Evolutionary conservation across 1,140 invertebrate species (phyloP).

Genomic region (Hyphantria cunea): DNA sequence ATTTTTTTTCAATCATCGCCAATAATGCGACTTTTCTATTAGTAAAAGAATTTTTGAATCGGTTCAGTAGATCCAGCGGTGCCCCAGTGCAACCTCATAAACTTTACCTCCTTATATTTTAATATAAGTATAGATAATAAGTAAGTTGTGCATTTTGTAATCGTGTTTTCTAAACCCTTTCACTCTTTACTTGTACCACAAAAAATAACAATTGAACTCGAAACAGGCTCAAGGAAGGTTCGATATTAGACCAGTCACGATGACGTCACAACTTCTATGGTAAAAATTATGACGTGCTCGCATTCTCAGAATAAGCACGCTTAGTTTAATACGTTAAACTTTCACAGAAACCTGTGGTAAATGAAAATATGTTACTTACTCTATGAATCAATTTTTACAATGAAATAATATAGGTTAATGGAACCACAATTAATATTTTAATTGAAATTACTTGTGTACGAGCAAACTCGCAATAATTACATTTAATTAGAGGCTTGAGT

Average conservation of each 20-base stretch:
- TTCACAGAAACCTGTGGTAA: neutral
- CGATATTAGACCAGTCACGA: slow-evolving; percentile 6
- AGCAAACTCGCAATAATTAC: neutral
- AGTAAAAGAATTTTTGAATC: too few species aligned
- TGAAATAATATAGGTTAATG: neutral
- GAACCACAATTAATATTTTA: neutral
- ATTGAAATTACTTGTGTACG: neutral
- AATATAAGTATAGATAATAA: too few species aligned
- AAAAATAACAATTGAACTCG: slow-evolving; percentile 15
- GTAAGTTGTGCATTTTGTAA: too few species aligned
- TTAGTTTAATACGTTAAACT: neutral
- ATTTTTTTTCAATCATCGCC: too few species aligned
- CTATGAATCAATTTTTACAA: neutral
- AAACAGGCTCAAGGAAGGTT: neutral
- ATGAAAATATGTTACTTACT: neutral
- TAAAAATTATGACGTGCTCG: slow-evolving; percentile 12
- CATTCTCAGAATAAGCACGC: neutral
- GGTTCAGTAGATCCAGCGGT: too few species aligned
- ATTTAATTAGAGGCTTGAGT: neutral
- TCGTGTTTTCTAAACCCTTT: too few species aligned
- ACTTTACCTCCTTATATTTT: too few species aligned
- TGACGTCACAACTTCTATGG: slow-evolving; percentile 9
- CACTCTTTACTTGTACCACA: slow-evolving; percentile 14
- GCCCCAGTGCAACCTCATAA: too few species aligned
- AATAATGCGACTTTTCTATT: too few species aligned